These are phyloP conservation scores for Heterotis niloticus DNA, from an alignment of 2,113 vertebrate species.

Conservation along the genomic window DNA sequence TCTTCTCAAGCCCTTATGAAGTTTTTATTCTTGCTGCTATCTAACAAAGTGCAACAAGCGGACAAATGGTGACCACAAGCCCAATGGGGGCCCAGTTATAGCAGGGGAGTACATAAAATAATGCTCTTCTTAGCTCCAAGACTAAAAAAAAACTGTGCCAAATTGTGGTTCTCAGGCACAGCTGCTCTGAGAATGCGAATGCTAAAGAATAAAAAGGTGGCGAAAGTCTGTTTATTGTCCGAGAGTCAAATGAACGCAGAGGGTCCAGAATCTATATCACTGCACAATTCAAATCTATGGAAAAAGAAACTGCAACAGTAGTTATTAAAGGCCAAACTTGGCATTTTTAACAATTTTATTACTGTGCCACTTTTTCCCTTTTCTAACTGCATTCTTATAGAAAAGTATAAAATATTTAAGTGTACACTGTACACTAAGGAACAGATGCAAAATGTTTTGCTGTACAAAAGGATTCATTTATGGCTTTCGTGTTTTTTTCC, in stretches of 20 bases:
- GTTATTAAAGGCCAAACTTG: no score
- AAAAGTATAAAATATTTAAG: not conserved
- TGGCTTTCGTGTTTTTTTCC: no score
- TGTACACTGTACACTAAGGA: not conserved
- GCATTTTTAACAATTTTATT: not conserved
- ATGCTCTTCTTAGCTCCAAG: no score
- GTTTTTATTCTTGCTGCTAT: not conserved
- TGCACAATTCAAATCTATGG: slow-evolving; percentile 8
- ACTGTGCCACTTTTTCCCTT: not conserved
- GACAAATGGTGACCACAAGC: not conserved
- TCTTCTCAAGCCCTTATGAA: no score
- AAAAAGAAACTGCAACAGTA: not conserved
- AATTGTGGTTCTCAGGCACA: not conserved
- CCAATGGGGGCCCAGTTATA: no score
- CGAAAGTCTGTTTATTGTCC: not conserved
- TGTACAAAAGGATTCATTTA: not conserved
- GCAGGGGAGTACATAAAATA: no score
- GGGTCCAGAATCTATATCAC: not conserved
- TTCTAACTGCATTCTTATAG: not conserved
- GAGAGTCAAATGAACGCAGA: no score
- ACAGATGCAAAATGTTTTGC: not conserved
- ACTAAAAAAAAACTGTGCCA: not conserved
- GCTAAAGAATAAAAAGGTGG: not conserved
- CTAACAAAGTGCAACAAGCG: slow-evolving; percentile 43
- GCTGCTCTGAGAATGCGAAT: slow-evolving; percentile 25